Base-by-base conservation (phyloP, 2,113 vertebrate species). In the Mungos mungo region DNA sequence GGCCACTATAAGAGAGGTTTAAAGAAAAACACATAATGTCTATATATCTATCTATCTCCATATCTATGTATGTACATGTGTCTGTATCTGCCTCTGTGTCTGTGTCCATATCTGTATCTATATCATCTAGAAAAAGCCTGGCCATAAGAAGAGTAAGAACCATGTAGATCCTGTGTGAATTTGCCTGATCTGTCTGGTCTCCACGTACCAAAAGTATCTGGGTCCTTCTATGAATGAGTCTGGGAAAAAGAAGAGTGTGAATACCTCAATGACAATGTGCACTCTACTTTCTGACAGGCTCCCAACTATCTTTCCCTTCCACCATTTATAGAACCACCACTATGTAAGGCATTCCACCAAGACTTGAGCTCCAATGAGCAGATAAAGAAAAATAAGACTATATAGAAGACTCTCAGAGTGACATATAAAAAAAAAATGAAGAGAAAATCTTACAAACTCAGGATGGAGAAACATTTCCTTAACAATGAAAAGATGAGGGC, bases 241-340 rank as follows among this genome's bases (percentile, higher is more conserved):
- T 57, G 13, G 35, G 45, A 50, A 76, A 35, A 50, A 4, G 27
- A n/a, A 82, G 45, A 80, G 18, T 29, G n/a, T n/a, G 15, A 4
- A 4, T 38, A 25, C 11, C 5, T 7, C 11, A 0, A 1, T 3
- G 71, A 69, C 25, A 21, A 27, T 2, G 8, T 18, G 0, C 33
- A 23, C 29, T 19, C 15, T 16, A 21, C 25, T 54, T 72, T 18
- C 13, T 35, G 60, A 57, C 52, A 79, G 63, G 35, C 5, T 1
- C 21, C 27, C 35, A 57, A 4, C 10, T 33, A 5, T 19, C 57
- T 50, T 27, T 52, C 25, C 12, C 7, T 33, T 33, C 23, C 1
- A 33, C n/a, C 12, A 7, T 35, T 25, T 29, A 9, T 31, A 79
- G 35, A 33, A 52, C 33, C 1, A 18, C 81, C 4, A 1, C 0